phyloP scores from a whole-genome alignment of 2,797 vertebrate genomes.

The Sebastiscus tertius region DNA sequence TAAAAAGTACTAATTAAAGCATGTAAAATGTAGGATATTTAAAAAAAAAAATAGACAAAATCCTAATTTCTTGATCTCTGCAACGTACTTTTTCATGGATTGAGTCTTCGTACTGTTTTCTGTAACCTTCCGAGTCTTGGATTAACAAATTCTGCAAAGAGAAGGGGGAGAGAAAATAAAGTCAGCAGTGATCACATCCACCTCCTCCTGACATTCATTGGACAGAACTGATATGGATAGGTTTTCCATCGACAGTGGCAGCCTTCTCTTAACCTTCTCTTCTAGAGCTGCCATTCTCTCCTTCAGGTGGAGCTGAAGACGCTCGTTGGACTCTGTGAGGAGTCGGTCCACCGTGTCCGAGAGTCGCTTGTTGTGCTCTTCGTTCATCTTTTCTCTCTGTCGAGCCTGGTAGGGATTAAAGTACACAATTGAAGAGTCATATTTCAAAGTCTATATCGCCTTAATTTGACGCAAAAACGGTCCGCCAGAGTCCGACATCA shows the following conservation, averaged over 20 bases:
- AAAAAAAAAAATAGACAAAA: not conserved
- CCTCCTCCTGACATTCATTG: not conserved
- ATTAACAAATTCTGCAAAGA: slow-evolving; percentile 92
- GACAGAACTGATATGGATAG: not conserved
- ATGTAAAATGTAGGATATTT: slow-evolving; percentile 18
- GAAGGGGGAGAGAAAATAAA: not conserved
- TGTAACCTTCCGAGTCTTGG: slow-evolving; percentile 96
- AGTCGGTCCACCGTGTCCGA: slow-evolving; percentile 98
- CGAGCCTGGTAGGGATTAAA: slow-evolving; percentile 85
- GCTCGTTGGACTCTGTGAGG: slow-evolving; percentile 97
- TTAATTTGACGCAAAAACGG: too few species aligned
- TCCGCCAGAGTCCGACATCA: too few species aligned
- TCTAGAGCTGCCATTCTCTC: slow-evolving; percentile 97
- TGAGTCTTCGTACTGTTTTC: slow-evolving; percentile 97
- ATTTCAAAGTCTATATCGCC: not conserved
- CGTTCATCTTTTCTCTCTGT: slow-evolving; percentile 99
- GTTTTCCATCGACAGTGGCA: not conserved
- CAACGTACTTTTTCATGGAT: slow-evolving; percentile 94
- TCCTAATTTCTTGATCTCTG: not conserved
- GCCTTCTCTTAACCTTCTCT: slow-evolving; percentile 88
- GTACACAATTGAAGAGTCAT: not conserved
- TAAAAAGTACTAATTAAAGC: slow-evolving; percentile 17
- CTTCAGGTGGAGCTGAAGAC: slow-evolving; percentile 96
- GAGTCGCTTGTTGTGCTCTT: slow-evolving; percentile 98
- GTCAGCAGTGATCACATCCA: not conserved